These are phyloP conservation scores for Argyrosomus japonicus DNA, from an alignment of 2,113 vertebrate species.

Conservation along the genomic window DNA sequence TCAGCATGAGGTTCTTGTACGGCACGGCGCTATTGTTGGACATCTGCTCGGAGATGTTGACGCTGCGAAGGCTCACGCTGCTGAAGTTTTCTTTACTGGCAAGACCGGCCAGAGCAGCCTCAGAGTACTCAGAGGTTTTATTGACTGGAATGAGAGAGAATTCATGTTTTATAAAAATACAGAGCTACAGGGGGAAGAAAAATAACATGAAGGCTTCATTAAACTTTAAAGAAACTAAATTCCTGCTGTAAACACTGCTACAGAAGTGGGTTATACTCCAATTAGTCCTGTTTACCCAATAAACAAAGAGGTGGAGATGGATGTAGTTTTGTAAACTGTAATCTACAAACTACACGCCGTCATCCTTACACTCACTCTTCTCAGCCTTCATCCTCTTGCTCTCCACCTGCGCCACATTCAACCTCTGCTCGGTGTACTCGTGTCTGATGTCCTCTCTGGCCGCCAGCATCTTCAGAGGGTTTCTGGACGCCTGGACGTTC, in stretches of 20 bases:
- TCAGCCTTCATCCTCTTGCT: conserved; percentile 95
- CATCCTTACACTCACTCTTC: conserved; percentile 84
- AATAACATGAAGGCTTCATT: conserved; percentile 15
- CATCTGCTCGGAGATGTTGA: conserved; percentile 91
- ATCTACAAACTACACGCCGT: neutral
- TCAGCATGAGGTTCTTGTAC: conserved; percentile 94
- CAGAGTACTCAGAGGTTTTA: conserved; percentile 91
- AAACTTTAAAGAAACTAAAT: conserved; percentile 24
- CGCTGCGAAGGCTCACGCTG: conserved; percentile 91
- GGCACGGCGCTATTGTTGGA: conserved; percentile 97
- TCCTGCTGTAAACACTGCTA: neutral
- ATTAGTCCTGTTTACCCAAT: conserved; percentile 10
- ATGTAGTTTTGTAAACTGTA: conserved; percentile 1
- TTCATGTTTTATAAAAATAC: neutral
- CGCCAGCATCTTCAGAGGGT: conserved; percentile 94
- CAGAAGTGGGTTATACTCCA: conserved; percentile 7
- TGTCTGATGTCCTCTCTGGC: conserved; percentile 95
- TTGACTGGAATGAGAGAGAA: conserved; percentile 81
- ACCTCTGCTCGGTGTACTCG: conserved; percentile 94
- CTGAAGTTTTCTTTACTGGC: conserved; percentile 98
- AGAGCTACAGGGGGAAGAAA: neutral
- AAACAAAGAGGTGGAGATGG: neutral
- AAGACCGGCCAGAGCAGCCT: conserved; percentile 93
- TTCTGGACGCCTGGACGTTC: conserved; percentile 92
- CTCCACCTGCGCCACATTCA: conserved; percentile 95